A percentile compares a stretch with the other conserved stretches of the same genome.
phyloP scores from a whole-genome alignment of 2,797 vertebrate genomes.

The Lacerta agilis region DNA sequence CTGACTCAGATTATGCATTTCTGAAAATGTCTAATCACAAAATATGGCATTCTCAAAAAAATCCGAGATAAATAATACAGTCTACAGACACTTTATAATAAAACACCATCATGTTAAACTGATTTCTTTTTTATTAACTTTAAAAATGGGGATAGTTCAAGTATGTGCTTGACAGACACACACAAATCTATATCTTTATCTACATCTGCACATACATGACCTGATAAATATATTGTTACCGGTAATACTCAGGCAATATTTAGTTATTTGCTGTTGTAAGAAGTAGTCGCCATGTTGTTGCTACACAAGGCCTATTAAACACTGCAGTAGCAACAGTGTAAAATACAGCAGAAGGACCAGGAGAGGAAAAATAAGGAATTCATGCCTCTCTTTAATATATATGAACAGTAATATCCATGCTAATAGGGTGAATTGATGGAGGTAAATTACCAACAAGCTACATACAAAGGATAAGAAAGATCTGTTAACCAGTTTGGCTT shows the following conservation, averaged over 20 bases:
- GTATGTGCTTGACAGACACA: constrained; percentile 4
- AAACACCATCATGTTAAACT: constrained; percentile 50
- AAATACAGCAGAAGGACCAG: constrained; percentile 71
- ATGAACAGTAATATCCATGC: constrained; percentile 55
- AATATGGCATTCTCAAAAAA: constrained; percentile 33
- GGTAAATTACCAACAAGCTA: constrained; percentile 42
- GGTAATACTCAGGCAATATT: constrained; percentile 70
- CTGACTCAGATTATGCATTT: constrained; percentile 8
- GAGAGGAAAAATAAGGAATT: constrained; percentile 58
- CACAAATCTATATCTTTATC: not conserved
- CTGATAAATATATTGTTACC: constrained; percentile 50
- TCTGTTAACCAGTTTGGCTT: constrained; percentile 4
- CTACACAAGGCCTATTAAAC: constrained; percentile 87
- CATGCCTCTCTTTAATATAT: constrained; percentile 30
- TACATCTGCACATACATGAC: not conserved
- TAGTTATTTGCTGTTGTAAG: constrained; percentile 77
- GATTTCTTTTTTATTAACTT: constrained; percentile 62
- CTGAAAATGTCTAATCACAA: constrained; percentile 39
- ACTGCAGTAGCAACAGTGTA: constrained; percentile 85
- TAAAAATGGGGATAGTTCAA: constrained; percentile 59
- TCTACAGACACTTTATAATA: constrained; percentile 49
- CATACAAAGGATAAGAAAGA: constrained; percentile 5
- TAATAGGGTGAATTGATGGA: constrained; percentile 6
- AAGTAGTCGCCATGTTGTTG: constrained; percentile 87
- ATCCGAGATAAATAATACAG: constrained; percentile 47